A percentile compares a stretch with the other conserved stretches of the same genome.
phyloP scores from a whole-genome alignment of 2,888 invertebrate genomes.

The Drosophila parthenogenetica region DNA sequence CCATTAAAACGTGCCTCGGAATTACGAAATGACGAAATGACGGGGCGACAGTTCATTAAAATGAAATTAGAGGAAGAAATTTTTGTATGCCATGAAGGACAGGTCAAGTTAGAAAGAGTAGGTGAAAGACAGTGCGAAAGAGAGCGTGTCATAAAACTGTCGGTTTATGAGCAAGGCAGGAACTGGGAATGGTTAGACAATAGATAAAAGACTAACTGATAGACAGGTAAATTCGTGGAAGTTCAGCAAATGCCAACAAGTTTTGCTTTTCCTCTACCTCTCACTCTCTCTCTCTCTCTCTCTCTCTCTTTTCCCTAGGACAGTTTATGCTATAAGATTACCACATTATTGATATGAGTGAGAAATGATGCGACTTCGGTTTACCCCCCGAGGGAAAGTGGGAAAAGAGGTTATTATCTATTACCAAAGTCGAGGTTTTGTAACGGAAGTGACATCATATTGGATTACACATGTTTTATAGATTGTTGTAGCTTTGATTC shows the following conservation, averaged over 20 bases:
- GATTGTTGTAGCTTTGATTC: background rate
- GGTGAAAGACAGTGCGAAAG: background rate
- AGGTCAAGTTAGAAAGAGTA: background rate
- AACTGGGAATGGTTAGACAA: slow-evolving; percentile 34
- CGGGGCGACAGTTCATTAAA: slow-evolving; percentile 63
- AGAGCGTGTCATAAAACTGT: slow-evolving; percentile 12
- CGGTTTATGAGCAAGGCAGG: slow-evolving; percentile 25
- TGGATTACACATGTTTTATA: slow-evolving; percentile 14
- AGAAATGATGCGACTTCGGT: slow-evolving; percentile 3
- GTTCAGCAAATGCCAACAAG: slow-evolving; percentile 29
- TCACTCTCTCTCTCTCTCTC: background rate
- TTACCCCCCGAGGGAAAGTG: background rate
- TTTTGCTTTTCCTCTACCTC: background rate
- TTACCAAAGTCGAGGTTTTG: slow-evolving; percentile 11
- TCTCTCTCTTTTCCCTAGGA: slow-evolving; percentile 3
- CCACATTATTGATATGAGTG: slow-evolving; percentile 8
- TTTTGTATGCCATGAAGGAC: slow-evolving; percentile 7
- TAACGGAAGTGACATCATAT: slow-evolving; percentile 12
- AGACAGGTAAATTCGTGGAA: slow-evolving; percentile 35
- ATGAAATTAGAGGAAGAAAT: slow-evolving; percentile 55
- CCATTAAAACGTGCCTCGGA: slow-evolving; percentile 25
- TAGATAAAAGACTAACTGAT: slow-evolving; percentile 27
- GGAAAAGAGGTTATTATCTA: background rate
- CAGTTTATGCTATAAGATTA: slow-evolving; percentile 14
- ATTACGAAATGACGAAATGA: slow-evolving; percentile 42